Evolutionary conservation across 2,113 vertebrate species (phyloP).

Genomic region (Lepus timidus): DNA sequence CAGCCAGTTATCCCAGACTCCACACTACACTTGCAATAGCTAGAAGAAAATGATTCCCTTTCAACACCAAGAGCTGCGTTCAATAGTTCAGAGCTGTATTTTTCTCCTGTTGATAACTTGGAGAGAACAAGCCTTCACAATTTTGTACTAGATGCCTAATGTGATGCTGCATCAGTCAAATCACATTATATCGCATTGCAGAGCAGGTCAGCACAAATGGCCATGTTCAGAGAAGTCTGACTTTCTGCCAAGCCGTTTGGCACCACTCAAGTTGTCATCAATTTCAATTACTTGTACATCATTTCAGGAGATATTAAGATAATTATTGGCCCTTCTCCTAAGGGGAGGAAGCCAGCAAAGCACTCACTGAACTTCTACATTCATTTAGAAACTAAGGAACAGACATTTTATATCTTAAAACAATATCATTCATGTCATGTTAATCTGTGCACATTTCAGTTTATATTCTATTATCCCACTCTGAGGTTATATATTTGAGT

Average conservation of each 20-base stretch:
- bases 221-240: conserved; percentile 77
- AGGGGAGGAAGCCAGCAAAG: conserved; percentile 82
- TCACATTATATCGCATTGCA: conserved; percentile 81
- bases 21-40: not conserved
- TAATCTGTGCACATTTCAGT: conserved; percentile 43
- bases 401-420: conserved; percentile 81
- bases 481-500: conserved; percentile 31
- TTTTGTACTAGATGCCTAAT: conserved; percentile 75
- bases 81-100: conserved; percentile 70
- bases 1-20: not conserved
- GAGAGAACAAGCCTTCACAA: conserved; percentile 70
- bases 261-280: conserved; percentile 86
- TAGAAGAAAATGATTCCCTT: conserved; percentile 53
- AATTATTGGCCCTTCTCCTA: conserved; percentile 87
- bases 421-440: conserved; percentile 65
- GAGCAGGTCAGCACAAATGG: conserved; percentile 84
- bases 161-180: conserved; percentile 79
- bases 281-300: conserved; percentile 89
- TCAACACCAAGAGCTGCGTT: conserved; percentile 5
- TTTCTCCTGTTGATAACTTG: conserved; percentile 67
- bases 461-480: conserved; percentile 64
- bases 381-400: conserved; percentile 76
- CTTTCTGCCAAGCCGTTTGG: conserved; percentile 87
- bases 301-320: conserved; percentile 85
- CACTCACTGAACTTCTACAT: conserved; percentile 83